A percentile compares a stretch with the other conserved stretches of the same genome.
These are phyloP conservation scores for Drosophila tani DNA, from an alignment of 1,140 invertebrate species.

Conservation along the genomic window DNA sequence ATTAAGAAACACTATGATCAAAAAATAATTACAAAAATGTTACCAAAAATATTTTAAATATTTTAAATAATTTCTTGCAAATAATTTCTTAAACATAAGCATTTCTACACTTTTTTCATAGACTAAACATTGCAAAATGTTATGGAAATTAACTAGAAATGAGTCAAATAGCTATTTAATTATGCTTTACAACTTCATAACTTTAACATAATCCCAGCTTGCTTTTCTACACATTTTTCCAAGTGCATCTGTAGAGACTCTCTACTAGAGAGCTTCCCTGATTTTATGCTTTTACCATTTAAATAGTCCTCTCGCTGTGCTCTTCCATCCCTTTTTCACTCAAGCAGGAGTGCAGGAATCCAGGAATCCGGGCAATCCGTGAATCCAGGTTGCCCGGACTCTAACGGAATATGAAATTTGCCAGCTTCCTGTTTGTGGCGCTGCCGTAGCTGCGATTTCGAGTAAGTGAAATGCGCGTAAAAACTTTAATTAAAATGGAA, in stretches of 20 bases:
- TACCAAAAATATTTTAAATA: too few relatives aligned
- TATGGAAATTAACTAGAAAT: background rate
- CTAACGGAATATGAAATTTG: conserved; percentile 75
- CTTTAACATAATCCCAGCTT: background rate
- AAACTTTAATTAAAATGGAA: conserved; percentile 83
- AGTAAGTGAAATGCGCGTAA: conserved; percentile 69
- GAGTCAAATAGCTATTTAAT: too few relatives aligned
- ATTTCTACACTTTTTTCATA: too few relatives aligned
- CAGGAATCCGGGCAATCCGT: background rate
- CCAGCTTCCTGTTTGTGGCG: conserved; percentile 49
- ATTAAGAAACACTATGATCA: background rate
- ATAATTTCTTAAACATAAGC: too few relatives aligned
- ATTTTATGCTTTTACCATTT: conserved; percentile 30
- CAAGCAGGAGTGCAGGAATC: background rate
- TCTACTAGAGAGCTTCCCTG: background rate
- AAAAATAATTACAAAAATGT: background rate
- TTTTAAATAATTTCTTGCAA: too few relatives aligned
- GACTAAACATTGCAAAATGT: background rate
- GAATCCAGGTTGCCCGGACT: conserved; percentile 42
- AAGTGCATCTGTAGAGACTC: conserved; percentile 2
- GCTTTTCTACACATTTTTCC: background rate
- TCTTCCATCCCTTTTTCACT: conserved; percentile 1
- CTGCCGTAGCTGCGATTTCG: conserved; percentile 56
- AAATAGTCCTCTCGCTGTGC: conserved; percentile 38
- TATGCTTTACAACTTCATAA: too few relatives aligned